These are phyloP conservation scores for Naso thynnoides DNA, from an alignment of 2,797 vertebrate genomes.

Conservation along the genomic window DNA sequence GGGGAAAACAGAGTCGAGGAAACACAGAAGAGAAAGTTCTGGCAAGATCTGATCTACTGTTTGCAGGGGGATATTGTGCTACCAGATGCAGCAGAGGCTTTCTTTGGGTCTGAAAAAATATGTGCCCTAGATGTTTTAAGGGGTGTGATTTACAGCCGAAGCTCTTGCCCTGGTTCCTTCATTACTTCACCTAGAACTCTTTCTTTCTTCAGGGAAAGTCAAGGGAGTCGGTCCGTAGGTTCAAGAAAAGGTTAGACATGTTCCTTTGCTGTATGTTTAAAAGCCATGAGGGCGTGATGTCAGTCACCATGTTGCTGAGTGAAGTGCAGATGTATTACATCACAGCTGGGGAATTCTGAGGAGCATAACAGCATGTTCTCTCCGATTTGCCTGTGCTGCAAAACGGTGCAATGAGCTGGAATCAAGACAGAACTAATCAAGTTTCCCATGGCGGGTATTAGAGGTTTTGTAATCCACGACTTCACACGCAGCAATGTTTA, in stretches of 20 bases:
- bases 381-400: conserved; percentile 8
- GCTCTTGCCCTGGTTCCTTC: conserved; percentile 32
- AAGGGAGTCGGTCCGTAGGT: conserved; percentile 39
- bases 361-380: conserved; percentile 13
- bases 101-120: conserved; percentile 40
- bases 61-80: conserved; percentile 35
- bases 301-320: conserved; percentile 28
- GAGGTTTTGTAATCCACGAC: conserved; percentile 3
- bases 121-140: conserved; percentile 43
- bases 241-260: conserved; percentile 36
- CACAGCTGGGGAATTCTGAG: conserved; percentile 37
- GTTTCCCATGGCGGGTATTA: conserved; percentile 1
- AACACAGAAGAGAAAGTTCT: conserved; percentile 61
- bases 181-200: conserved; percentile 41
- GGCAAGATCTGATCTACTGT: conserved; percentile 47
- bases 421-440: conserved; percentile 21
- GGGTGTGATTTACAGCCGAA: conserved; percentile 50
- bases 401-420: conserved; percentile 13
- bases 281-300: conserved; percentile 34
- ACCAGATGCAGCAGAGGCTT: conserved; percentile 28
- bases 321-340: conserved; percentile 35
- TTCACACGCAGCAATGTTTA: neutral
- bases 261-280: conserved; percentile 32
- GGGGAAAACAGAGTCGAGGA: conserved; percentile 40
- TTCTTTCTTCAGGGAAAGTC: conserved; percentile 5